A percentile compares a stretch with the other conserved stretches of the same genome.
Conservation (phyloP, 2,113 vertebrate species). For the Mobula hypostoma region DNA sequence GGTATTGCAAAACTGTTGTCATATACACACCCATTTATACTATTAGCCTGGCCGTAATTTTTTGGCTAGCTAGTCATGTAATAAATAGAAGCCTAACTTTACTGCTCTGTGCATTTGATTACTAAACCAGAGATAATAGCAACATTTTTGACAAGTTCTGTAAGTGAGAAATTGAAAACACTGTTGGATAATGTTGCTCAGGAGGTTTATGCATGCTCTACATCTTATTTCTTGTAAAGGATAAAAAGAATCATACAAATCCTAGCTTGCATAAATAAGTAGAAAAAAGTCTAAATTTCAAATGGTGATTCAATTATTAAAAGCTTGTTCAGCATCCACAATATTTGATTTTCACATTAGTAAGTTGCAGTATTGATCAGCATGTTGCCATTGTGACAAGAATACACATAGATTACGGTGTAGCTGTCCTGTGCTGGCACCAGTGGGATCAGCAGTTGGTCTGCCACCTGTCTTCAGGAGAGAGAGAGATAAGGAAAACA, state of each 20-base stretch:
- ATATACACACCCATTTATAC: not conserved
- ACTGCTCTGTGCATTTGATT: not conserved
- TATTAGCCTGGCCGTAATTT: not conserved
- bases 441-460: too few relatives aligned
- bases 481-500: too few relatives aligned
- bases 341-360: too few relatives aligned
- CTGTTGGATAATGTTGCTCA: not conserved
- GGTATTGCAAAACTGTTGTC: not conserved
- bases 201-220: not conserved
- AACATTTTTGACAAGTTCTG: not conserved
- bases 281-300: not conserved
- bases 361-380: not conserved
- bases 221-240: not conserved
- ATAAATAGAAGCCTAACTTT: constrained; percentile 1
- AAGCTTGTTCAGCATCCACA: too few relatives aligned
- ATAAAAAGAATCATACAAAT: not conserved
- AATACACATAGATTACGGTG: too few relatives aligned
- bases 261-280: not conserved
- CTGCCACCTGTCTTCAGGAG: too few relatives aligned
- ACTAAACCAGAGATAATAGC: not conserved
- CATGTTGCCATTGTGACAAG: not conserved
- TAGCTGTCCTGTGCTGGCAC: too few relatives aligned
- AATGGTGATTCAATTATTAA: too few relatives aligned
- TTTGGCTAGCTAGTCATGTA: constrained; percentile 13
- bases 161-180: not conserved